A percentile compares a stretch with the other conserved stretches of the same genome.
Evolutionary conservation across 37 sponge, comb jelly and placozoan species (phyloP).

Genomic region (Haliclona indistincta): DNA sequence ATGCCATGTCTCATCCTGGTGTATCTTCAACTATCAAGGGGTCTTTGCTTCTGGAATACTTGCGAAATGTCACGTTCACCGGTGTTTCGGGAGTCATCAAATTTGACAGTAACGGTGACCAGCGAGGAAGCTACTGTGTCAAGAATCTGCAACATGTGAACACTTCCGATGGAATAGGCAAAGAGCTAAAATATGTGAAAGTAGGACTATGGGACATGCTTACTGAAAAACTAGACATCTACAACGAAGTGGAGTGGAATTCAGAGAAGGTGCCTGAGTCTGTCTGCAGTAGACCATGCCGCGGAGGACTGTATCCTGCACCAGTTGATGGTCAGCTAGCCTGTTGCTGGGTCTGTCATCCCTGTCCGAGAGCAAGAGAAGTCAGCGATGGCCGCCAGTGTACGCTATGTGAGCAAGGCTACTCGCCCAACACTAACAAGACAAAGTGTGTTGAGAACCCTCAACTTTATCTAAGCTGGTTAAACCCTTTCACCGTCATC

Average conservation of each 20-base stretch:
- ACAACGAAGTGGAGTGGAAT: constrained; percentile 1
- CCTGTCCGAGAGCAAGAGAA: constrained; percentile 27
- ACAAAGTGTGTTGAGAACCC: constrained; percentile 38
- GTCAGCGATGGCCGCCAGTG: constrained; percentile 31
- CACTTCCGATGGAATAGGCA: no score
- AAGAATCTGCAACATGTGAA: constrained; percentile 25
- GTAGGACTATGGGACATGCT: constrained; percentile 31
- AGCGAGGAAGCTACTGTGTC: constrained; percentile 22
- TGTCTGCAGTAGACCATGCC: constrained; percentile 47
- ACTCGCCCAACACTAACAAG: constrained; percentile 26
- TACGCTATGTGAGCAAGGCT: constrained; percentile 35
- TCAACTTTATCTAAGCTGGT: constrained; percentile 20
- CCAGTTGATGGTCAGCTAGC: constrained; percentile 8
- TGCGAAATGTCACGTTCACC: constrained; percentile 42
- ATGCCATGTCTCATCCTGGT: neutral
- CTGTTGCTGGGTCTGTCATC: constrained; percentile 69
- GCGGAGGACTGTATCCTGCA: constrained; percentile 27
- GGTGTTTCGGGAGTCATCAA: neutral
- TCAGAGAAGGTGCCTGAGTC: constrained; percentile 7
- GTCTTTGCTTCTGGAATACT: constrained; percentile 14
- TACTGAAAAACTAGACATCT: neutral
- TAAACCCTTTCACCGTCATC: constrained; percentile 23
- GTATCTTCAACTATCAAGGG: constrained; percentile 10
- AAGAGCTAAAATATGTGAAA: neutral
- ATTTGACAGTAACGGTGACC: constrained; percentile 68